Evolutionary conservation across 1,140 invertebrate species (phyloP).

Genomic region (Pristionchus pacificus): DNA sequence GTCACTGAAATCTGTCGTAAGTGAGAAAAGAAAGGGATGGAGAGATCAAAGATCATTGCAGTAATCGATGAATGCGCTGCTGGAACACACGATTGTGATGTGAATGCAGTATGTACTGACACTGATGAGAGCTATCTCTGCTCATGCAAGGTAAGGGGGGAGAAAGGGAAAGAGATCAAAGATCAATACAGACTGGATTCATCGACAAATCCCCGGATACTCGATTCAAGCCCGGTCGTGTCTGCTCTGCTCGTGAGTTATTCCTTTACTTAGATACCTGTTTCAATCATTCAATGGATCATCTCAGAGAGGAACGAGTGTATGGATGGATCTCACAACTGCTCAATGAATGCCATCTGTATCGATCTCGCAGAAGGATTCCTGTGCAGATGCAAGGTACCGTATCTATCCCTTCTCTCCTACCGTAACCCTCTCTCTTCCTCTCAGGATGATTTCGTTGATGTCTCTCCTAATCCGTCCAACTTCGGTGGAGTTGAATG

Average conservation of each 20-base stretch:
- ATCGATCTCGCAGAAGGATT: slow-evolving; percentile 55
- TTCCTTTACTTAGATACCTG: not conserved
- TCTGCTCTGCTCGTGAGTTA: slow-evolving; percentile 37
- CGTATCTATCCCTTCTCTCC: not conserved
- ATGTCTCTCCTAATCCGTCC: slow-evolving; percentile 54
- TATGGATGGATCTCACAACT: slow-evolving; percentile 46
- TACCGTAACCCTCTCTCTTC: too few species aligned
- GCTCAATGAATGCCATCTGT: slow-evolving; percentile 57
- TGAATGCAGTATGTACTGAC: slow-evolving; percentile 49
- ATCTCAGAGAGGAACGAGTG: slow-evolving; percentile 50
- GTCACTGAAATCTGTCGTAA: slow-evolving; percentile 54
- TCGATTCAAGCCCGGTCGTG: slow-evolving; percentile 45
- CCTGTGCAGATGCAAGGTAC: slow-evolving; percentile 44
- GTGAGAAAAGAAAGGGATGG: too few species aligned
- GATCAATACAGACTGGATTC: slow-evolving; percentile 35
- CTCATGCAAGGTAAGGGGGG: not conserved
- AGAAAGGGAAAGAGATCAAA: too few species aligned
- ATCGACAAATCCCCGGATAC: slow-evolving; percentile 52
- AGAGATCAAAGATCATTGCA: too few species aligned
- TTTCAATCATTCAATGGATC: not conserved
- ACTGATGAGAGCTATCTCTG: slow-evolving; percentile 51
- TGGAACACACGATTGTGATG: slow-evolving; percentile 50
- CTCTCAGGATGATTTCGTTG: slow-evolving; percentile 58
- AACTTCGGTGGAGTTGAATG: slow-evolving; percentile 47
- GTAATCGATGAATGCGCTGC: slow-evolving; percentile 51